Evolutionary conservation across 1,140 invertebrate species (phyloP).

Genomic region (Drosophila albomicans): DNA sequence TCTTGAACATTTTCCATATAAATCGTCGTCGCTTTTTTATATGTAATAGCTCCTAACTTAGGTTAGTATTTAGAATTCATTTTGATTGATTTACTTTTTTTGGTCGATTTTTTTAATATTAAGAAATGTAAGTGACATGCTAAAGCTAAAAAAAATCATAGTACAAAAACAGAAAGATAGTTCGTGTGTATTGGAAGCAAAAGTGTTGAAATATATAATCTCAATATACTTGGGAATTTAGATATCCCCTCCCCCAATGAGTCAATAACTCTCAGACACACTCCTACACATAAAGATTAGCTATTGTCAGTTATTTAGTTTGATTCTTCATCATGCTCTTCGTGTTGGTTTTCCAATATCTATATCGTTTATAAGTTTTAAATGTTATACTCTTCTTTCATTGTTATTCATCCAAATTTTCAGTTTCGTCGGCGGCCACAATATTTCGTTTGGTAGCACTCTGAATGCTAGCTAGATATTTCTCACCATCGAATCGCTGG

Average conservation of each 20-base stretch:
- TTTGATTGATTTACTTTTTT: constrained; percentile 50
- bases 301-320: constrained; percentile 46
- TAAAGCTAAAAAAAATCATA: constrained; percentile 49
- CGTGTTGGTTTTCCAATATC: background rate
- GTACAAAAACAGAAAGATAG: constrained; percentile 50
- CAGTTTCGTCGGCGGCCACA: constrained; percentile 70
- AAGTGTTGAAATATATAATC: constrained; percentile 20
- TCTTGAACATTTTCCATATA: constrained; percentile 2
- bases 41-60: constrained; percentile 23
- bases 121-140: constrained; percentile 41
- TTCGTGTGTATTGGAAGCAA: constrained; percentile 18
- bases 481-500: constrained; percentile 82
- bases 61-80: constrained; percentile 63
- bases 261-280: constrained; percentile 17
- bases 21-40: constrained; percentile 31
- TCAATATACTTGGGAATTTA: background rate
- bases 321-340: constrained; percentile 2
- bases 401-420: constrained; percentile 68
- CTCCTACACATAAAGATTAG: constrained; percentile 32
- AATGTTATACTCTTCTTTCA: constrained; percentile 19
- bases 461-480: constrained; percentile 78
- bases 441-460: constrained; percentile 77
- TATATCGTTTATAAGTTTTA: constrained; percentile 42
- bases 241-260: background rate
- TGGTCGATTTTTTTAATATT: constrained; percentile 62